phyloP scores from a whole-genome alignment of 2,797 vertebrate genomes.

The Poeciliopsis turneri region DNA sequence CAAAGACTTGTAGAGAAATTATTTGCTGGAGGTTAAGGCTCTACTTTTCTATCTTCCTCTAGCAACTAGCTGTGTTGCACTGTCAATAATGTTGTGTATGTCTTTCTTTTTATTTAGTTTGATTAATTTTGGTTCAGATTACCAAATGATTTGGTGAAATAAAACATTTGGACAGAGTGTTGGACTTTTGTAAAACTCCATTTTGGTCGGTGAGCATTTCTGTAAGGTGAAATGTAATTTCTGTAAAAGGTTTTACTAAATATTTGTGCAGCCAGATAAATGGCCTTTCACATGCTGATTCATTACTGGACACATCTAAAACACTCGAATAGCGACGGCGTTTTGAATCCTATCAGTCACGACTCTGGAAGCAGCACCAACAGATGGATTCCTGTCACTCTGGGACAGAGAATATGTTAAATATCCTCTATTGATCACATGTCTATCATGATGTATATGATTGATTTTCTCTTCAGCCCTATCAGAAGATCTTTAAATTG shows the following conservation, averaged over 20 bases:
- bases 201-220: background rate
- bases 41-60: background rate
- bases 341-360: background rate
- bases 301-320: background rate
- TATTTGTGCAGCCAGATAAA: background rate
- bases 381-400: background rate
- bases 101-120: background rate
- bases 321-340: background rate
- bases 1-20: background rate
- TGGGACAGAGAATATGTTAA: background rate
- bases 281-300: conserved; percentile 7
- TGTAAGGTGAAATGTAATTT: background rate
- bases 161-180: background rate
- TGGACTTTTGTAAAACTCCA: background rate
- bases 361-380: background rate
- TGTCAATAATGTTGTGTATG: background rate
- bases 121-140: background rate
- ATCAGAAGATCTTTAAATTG: background rate
- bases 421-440: background rate
- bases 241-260: background rate
- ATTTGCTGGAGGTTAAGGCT: background rate
- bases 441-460: no score
- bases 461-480: no score
- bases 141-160: background rate
- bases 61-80: background rate